Percentiles rank a stretch among this genome's conserved stretches.
These are phyloP conservation scores for Epinephelus moara DNA, from an alignment of 2,113 vertebrate genomes.

Conservation along the genomic window DNA sequence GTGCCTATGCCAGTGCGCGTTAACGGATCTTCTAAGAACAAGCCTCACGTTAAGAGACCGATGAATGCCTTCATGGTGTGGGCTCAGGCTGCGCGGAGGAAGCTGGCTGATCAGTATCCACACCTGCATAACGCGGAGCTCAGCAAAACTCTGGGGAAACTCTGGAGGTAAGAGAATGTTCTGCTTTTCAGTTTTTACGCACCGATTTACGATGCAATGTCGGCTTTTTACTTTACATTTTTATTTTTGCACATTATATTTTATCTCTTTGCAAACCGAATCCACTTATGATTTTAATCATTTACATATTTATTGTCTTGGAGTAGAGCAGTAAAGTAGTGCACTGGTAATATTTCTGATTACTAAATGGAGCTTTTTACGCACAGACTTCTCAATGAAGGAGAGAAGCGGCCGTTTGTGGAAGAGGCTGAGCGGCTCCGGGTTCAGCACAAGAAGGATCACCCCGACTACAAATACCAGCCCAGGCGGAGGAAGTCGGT, in stretches of 20 bases:
- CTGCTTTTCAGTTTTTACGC: slow-evolving; percentile 6
- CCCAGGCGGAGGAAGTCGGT: slow-evolving; percentile 94
- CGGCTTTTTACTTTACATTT: not conserved
- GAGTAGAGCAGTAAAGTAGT: not conserved
- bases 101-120: slow-evolving; percentile 96
- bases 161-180: slow-evolving; percentile 90
- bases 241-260: not conserved
- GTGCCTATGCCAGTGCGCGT: slow-evolving; percentile 98
- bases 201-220: fast-evolving
- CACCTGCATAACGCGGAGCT: slow-evolving; percentile 99
- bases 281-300: not conserved
- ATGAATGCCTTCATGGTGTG: slow-evolving; percentile 93
- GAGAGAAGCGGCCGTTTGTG: slow-evolving; percentile 96
- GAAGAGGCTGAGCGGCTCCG: slow-evolving; percentile 96
- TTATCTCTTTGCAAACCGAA: not conserved
- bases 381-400: slow-evolving; percentile 92
- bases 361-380: not conserved
- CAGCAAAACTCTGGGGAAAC: slow-evolving; percentile 97
- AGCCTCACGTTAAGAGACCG: slow-evolving; percentile 92
- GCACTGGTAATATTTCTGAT: fast-evolving
- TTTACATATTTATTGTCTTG: not conserved
- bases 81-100: slow-evolving; percentile 97
- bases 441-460: slow-evolving; percentile 98
- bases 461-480: slow-evolving; percentile 99
- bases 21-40: slow-evolving; percentile 96